Evolutionary conservation across 2,113 vertebrate genomes (phyloP), one percentile per base, ranked within the genome.

Genomic region (Seriola rivoliana): DNA sequence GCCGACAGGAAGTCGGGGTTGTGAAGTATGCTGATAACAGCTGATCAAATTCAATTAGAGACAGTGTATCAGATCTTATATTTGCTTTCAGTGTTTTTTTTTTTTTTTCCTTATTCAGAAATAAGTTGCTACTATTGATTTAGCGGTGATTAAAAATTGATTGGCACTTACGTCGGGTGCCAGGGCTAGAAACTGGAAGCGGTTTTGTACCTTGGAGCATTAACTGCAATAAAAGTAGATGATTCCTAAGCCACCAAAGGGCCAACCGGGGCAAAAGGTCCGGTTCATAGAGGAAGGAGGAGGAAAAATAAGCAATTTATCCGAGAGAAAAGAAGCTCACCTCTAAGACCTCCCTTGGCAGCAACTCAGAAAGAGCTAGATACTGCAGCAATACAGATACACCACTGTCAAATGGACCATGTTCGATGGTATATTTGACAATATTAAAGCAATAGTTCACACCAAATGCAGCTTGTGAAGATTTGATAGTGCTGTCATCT

Each of bases 201-300:
- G 75, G 78, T 81, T 84, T 89, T 82, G 71, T 78, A 88, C 85
- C 85, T 75, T 13, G 69, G 85, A 92, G 91, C 87, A 94, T 94
- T 94, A 94, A 88, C 81, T 83, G 85, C 91, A 94, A 95, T 94
- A 92, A 95, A 94, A 92, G 80, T 68, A 93, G 89, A 93, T 92
- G 92, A 87, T 89, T 93, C 79, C 68, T 17, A 71, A 86, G 91
- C 71, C 25, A 84, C 78, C 52, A 29, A 88, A 69, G 85, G 85
- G 85, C 80, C 69, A 59, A 65, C 23, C 17, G 21, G 89, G 92
- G 85, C 81, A 71, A 89, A 81, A 92, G 92, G 93, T 93, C 79
- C 75, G 80, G 78, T 91, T 94, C 90, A 91, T 54, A 40, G 72
- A 89, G 85, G 84, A 89, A 78, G 84, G 29, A 71, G 38, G 32